phyloP scores from a whole-genome alignment of 2,113 vertebrate species.

The Lepus europaeus region DNA sequence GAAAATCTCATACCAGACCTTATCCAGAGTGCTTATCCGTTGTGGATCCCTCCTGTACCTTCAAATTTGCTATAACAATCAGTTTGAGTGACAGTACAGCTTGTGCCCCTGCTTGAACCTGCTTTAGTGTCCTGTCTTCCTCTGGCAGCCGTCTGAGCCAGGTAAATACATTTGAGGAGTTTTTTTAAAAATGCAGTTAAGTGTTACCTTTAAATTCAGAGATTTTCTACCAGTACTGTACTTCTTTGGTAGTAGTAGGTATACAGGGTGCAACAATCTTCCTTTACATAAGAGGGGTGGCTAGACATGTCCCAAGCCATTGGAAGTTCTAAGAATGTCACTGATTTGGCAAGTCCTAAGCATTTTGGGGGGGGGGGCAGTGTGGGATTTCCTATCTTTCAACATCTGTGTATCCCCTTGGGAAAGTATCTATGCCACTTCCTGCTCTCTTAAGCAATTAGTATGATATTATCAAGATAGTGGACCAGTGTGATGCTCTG shows the following conservation, averaged over 20 bases:
- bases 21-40: neutral
- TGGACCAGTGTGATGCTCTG: neutral
- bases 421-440: neutral
- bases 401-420: neutral
- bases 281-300: neutral
- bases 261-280: neutral
- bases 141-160: neutral
- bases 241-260: neutral
- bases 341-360: neutral
- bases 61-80: neutral
- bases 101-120: neutral
- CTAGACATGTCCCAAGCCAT: neutral
- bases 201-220: neutral
- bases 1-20: neutral
- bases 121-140: neutral
- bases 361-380: neutral
- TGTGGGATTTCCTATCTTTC: neutral
- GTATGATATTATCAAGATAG: neutral
- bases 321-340: constrained; percentile 15
- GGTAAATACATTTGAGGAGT: neutral
- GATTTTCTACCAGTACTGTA: neutral
- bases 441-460: neutral
- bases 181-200: neutral
- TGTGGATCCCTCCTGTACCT: no score
- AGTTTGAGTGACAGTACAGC: neutral